Evolutionary conservation across 2,113 vertebrate species (phyloP), one percentile per base, ranked within the genome.

Genomic region (Peromyscus polionotus): DNA sequence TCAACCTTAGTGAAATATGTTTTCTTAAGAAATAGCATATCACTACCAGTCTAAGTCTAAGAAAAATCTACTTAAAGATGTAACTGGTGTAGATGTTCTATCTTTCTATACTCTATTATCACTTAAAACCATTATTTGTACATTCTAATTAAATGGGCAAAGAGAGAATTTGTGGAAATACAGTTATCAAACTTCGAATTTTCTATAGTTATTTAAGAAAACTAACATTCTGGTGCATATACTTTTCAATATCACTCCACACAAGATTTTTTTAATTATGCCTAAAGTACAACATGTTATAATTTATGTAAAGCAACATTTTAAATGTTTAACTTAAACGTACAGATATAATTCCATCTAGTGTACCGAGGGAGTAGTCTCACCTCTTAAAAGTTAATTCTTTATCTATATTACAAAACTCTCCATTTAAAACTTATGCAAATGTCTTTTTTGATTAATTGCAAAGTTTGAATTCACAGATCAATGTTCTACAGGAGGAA

Each of bases 381-480:
- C 31, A 39, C 20, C 9, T 89, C 51, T 72, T 89, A 87, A 88
- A 88, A 79, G 2, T 57, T 70, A 70, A 59, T 42, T 91, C n/a
- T 84, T 10, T 91, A 39, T 61, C 13, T 88, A 39, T 67, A 86
- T 61, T 94, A 61, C 85, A 33, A 81, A 26, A 4, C 6, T 51
- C 81, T 63, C 48, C 57, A 8, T 77, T 48, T 94, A 89, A 95
- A 93, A 70, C 67, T 70, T 65, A 94, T 83, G 65, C 80, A 95
- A 20, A 86, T 93, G 28, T 36, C 2, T 91, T 88, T 89, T 20
- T 70, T 97, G 91, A 96, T 93, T 97, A 95, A 96, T 91, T 96
- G 9, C 72, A 86, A 86, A 88, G 51, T 59, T 88, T 88, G 16
- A 20, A 95, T 96, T 72, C 54, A 3, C 80, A 95, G 76, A 76